Base-by-base conservation (phyloP, 2,888 invertebrate species). In the Drosophila nr. medialis region DNA sequence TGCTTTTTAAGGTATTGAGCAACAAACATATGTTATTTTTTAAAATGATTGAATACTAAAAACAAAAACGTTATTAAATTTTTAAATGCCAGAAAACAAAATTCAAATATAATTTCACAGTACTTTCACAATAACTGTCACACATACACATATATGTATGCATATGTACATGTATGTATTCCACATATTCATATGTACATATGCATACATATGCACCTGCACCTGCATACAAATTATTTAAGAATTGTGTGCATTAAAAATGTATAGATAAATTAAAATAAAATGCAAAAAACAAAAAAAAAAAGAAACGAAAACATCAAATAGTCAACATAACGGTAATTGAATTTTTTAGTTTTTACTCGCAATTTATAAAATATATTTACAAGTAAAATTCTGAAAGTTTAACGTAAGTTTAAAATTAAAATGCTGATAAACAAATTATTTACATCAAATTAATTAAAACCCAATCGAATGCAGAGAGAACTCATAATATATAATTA, bases 321-420 rank as follows among this genome's bases (percentile, higher is more conserved):
- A 69, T 68, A 78, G 70, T 69, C 62, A 54, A 70, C 67, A 80
- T 69, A 77, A 77, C 50, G 72, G 68, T 86, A 80, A 77, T 76
- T 75, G 58, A 56, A 64, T 78, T 84, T 81, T 88, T 86, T 81
- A 69, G 77, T 78, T 90, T 80, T 83, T 86, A 86, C 66, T 89
- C 67, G 71, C 74, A 83, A 83, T 79, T 88, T 88, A 80, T 83
- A 87, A 72, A 80, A 73, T 64, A 83, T 77, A 84, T 81, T 89
- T 81, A 83, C 76, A 89, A 75, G 67, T 69, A 70, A 68, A 69
- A 77, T 40, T 61, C 60, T 59, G 54, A 70, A 61, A 75, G 30
- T 62, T 65, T 69, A 79, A 75, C 42, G 64, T 87, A 87, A 81
- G 72, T 72, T 76, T 75, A 74, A 72, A 65, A 61, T 56, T 55